Percentiles rank a stretch among this genome's conserved stretches.
phyloP scores from a whole-genome alignment of 2,797 vertebrate genomes.

The Philypnodon macrostomus region DNA sequence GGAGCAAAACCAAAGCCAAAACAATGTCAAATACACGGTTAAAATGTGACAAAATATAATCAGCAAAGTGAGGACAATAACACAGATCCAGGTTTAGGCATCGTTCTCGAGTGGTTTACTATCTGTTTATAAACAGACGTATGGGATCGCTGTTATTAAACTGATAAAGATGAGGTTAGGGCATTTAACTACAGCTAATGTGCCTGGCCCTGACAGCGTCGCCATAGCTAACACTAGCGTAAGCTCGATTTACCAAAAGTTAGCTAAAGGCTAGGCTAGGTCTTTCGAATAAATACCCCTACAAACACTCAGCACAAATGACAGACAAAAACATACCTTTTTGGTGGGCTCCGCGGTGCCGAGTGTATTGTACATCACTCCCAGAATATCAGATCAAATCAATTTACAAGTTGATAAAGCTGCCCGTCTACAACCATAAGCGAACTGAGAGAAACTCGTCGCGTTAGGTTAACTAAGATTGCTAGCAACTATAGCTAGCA shows the following conservation, averaged over 20 bases:
- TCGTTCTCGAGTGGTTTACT: neutral
- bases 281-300: constrained; percentile 31
- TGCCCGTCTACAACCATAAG: constrained; percentile 7
- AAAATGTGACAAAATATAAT: no score
- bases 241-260: constrained; percentile 60
- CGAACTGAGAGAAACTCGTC: constrained; percentile 65
- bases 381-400: constrained; percentile 12
- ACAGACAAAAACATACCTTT: constrained; percentile 46
- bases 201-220: constrained; percentile 59
- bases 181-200: constrained; percentile 16
- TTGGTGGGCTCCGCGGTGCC: neutral
- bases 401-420: constrained; percentile 35
- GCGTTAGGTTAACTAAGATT: constrained; percentile 60
- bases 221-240: constrained; percentile 64
- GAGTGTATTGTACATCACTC: constrained; percentile 35
- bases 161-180: no score
- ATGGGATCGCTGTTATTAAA: neutral
- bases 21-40: no score
- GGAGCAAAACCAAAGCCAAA: no score
- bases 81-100: neutral
- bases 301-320: constrained; percentile 2
- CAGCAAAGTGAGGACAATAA: neutral
- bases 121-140: neutral
- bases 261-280: constrained; percentile 67
- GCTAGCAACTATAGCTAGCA: constrained; percentile 59